Base-by-base conservation (phyloP, 2,888 invertebrate species). In the Vandiemenella viatica region DNA sequence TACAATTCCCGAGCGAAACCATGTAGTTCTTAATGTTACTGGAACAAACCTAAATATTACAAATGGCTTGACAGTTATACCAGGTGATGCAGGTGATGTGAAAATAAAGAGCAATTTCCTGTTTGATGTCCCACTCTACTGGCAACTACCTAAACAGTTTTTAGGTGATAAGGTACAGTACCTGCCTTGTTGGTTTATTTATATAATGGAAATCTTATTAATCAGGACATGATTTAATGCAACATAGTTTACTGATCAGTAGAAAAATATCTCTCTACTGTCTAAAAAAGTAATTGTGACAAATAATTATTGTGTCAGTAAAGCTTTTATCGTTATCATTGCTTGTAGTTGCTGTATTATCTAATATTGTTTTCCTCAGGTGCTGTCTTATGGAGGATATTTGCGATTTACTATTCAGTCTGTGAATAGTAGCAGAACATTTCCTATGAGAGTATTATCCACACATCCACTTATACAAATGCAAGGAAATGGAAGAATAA, bases 361-460 rank as follows among this genome's bases (percentile, higher is more conserved):
- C n/a, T n/a, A n/a, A n/a, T n/a, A n/a, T n/a, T n/a, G n/a, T n/a
- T 37, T 22, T 17, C 57, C 57, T 45, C 71, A 83, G 64, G 81
- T 89, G 15, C 75, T 84, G 53, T 91, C 93, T 18, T 97, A 97
- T 66, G 92, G 91, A 20, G 96, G 96, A 4, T 79, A 79, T 54
- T 68, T 97, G 43, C 74, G 83, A 54, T 93, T 93, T 63, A 73
- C 75, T 1, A 76, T 84, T 0, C 64, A 67, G 54, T 75, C 82
- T 46, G 80, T 81, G 54, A 79, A 79, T 41, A 77, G 77, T 4
- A 69, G 77, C 17, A 74, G 77, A 23, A 64, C 64, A 18, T 64
- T 68, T 47, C 67, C 69, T 13, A 65, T 70, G 1, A 66, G 68
- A 4, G 71, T 79, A 3, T 61, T 80, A 37, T 67, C 71, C 2